These are phyloP conservation scores for Andrena hattorfiana DNA, from an alignment of 2,888 invertebrate species.

Conservation along the genomic window DNA sequence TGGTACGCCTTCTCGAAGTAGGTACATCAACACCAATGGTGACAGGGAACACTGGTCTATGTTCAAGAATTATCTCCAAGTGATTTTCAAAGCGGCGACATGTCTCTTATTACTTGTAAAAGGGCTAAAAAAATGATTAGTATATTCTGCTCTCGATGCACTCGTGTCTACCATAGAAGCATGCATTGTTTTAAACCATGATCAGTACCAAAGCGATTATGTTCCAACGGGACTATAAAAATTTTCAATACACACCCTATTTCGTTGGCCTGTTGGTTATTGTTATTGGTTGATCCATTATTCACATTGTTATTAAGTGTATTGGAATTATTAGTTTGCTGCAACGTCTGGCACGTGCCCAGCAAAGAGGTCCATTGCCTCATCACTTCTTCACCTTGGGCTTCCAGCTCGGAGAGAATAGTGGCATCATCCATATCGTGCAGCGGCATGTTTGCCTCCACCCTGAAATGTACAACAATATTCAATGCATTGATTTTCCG, in stretches of 20 bases:
- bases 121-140: background rate
- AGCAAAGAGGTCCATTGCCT: slow-evolving; percentile 87
- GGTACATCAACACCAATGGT: slow-evolving; percentile 17
- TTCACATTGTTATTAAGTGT: slow-evolving; percentile 80
- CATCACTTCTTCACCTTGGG: slow-evolving; percentile 86
- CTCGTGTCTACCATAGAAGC: slow-evolving; percentile 9
- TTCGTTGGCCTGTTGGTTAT: slow-evolving; percentile 78
- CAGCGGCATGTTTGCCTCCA: slow-evolving; percentile 83
- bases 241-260: slow-evolving; percentile 81
- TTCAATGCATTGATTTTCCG: background rate
- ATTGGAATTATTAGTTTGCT: slow-evolving; percentile 77
- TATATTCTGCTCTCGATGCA: slow-evolving; percentile 10
- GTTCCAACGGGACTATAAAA: slow-evolving; percentile 25
- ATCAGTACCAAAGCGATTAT: slow-evolving; percentile 29
- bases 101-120: background rate
- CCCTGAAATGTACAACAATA: slow-evolving; percentile 67
- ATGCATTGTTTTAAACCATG: slow-evolving; percentile 36
- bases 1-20: slow-evolving; percentile 2
- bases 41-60: slow-evolving; percentile 20
- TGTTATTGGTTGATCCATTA: slow-evolving; percentile 76
- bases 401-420: slow-evolving; percentile 85
- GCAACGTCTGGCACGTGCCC: slow-evolving; percentile 82
- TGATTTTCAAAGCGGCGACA: background rate
- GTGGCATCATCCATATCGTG: slow-evolving; percentile 87
- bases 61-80: slow-evolving; percentile 6